phyloP scores from a whole-genome alignment of 2,888 invertebrate species.

The Alloplasta piceator region DNA sequence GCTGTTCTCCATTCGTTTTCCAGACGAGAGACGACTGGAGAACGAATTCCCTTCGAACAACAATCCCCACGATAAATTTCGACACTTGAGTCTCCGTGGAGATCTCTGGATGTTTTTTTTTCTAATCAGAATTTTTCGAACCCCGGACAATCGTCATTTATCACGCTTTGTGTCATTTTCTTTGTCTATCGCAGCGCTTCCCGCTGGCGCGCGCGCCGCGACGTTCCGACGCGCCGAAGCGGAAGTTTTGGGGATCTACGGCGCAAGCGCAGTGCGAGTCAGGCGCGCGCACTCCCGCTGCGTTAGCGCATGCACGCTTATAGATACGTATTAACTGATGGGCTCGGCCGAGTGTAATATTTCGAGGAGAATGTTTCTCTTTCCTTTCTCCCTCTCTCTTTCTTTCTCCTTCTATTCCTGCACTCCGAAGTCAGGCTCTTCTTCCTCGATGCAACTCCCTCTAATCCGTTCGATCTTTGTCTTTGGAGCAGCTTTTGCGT shows the following conservation, averaged over 20 bases:
- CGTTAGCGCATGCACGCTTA: neutral
- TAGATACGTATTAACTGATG: neutral
- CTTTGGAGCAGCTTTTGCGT: constrained; percentile 40
- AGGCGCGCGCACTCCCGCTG: neutral
- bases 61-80: constrained; percentile 25
- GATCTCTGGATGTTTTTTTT: too few species aligned
- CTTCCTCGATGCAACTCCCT: constrained; percentile 59
- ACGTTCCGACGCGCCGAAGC: constrained; percentile 15
- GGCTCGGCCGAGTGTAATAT: constrained; percentile 24
- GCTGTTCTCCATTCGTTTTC: constrained; percentile 6
- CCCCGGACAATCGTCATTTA: constrained; percentile 2
- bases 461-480: constrained; percentile 52
- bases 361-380: constrained; percentile 46
- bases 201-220: neutral
- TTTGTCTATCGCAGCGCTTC: neutral
- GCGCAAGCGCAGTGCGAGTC: constrained; percentile 7
- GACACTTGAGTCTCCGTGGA: constrained; percentile 29
- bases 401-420: constrained; percentile 1
- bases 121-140: neutral
- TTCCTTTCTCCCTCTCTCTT: constrained; percentile 3
- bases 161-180: neutral
- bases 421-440: constrained; percentile 37
- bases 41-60: constrained; percentile 32
- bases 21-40: neutral
- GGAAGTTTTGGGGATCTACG: constrained; percentile 34